phyloP scores from a whole-genome alignment of 1,140 invertebrate genomes.

The Drosophila novamexicana region DNA sequence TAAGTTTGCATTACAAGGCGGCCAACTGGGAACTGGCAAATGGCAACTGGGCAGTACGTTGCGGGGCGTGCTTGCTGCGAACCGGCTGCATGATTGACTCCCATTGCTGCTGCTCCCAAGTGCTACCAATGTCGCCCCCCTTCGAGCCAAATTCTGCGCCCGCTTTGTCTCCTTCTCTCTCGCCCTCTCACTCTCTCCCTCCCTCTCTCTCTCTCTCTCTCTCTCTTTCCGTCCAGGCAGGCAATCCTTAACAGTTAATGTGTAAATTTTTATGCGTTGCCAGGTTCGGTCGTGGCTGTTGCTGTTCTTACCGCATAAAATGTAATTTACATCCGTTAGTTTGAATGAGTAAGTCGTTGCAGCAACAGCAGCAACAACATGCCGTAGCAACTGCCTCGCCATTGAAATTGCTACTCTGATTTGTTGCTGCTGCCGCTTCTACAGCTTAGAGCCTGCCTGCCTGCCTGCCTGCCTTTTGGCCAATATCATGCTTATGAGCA shows the following conservation, averaged over 20 bases:
- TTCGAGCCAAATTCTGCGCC: slow-evolving; percentile 38
- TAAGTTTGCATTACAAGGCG: slow-evolving; percentile 69
- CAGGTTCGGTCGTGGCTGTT: slow-evolving; percentile 63
- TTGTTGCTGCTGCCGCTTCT: slow-evolving; percentile 26
- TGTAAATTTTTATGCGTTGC: slow-evolving; percentile 83
- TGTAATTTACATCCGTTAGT: slow-evolving; percentile 82
- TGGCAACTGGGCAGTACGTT: slow-evolving; percentile 4
- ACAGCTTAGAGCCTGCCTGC: slow-evolving; percentile 1
- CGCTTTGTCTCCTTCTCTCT: slow-evolving; percentile 24
- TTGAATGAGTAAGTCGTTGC: slow-evolving; percentile 47
- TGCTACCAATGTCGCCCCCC: slow-evolving; percentile 12
- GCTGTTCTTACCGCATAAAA: slow-evolving; percentile 80
- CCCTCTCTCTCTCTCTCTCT: not conserved
- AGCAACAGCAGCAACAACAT: slow-evolving; percentile 4
- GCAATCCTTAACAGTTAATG: slow-evolving; percentile 80
- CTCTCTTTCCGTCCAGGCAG: not conserved
- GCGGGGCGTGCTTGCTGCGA: slow-evolving; percentile 28
- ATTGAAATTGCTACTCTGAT: slow-evolving; percentile 66
- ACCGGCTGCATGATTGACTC: slow-evolving; percentile 74
- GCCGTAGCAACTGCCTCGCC: not conserved
- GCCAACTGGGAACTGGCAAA: slow-evolving; percentile 31
- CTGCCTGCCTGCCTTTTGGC: slow-evolving; percentile 4
- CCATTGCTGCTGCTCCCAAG: slow-evolving; percentile 54
- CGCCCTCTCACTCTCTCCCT: not conserved
- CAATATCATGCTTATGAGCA: slow-evolving; percentile 62